These are phyloP conservation scores for Excalfactoria chinensis DNA, from an alignment of 2,113 vertebrate genomes.

Conservation along the genomic window DNA sequence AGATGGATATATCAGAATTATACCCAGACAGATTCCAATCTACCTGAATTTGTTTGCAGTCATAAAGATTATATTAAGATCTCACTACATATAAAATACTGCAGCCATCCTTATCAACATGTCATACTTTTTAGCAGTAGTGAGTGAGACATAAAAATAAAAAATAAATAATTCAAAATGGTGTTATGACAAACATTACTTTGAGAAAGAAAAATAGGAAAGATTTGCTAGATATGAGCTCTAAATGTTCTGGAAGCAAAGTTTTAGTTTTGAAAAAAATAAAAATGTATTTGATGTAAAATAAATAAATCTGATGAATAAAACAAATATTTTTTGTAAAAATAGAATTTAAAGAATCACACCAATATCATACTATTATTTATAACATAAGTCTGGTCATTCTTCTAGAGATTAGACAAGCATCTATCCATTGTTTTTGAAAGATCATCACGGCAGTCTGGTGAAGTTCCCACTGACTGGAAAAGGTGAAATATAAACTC, in stretches of 20 bases:
- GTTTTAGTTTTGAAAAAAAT: background rate
- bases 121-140: background rate
- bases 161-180: background rate
- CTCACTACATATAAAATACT: background rate
- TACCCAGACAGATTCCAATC: conserved; percentile 27
- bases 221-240: background rate
- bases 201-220: background rate
- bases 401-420: no score
- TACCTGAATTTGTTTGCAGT: background rate
- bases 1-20: conserved; percentile 51
- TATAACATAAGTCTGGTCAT: no score
- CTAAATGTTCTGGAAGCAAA: background rate
- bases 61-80: background rate
- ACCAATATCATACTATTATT: no score
- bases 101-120: background rate
- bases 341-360: no score
- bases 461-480: no score
- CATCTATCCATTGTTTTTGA: no score
- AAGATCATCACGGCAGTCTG: no score
- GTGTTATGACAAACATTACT: background rate
- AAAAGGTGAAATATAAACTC: no score
- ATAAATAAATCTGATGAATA: background rate
- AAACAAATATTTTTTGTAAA: no score
- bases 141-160: background rate
- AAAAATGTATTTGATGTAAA: no score